Conservation (phyloP, 2,113 vertebrate species). For the Spilogale gracilis region DNA sequence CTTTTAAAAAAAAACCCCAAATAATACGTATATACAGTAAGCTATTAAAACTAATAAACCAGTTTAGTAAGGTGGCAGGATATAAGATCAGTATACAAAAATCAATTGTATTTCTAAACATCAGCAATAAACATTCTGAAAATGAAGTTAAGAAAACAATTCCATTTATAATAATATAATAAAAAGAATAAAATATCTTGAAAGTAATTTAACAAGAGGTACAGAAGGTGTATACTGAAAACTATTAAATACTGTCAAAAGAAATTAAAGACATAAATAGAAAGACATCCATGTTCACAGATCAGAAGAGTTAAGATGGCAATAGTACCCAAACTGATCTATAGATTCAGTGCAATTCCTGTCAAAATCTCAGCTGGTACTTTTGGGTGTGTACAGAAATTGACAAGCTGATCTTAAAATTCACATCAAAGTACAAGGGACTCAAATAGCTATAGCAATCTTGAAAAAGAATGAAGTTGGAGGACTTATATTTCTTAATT, state of each 20-base stretch:
- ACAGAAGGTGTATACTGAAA: neutral
- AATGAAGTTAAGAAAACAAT: slow-evolving; percentile 27
- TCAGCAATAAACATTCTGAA: neutral
- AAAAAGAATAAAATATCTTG: slow-evolving; percentile 33
- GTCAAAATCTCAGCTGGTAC: neutral
- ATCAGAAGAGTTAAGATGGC: neutral
- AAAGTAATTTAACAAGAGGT: slow-evolving; percentile 36
- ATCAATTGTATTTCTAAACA: neutral
- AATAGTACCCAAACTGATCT: neutral
- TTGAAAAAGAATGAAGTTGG: neutral
- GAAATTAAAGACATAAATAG: slow-evolving; percentile 31
- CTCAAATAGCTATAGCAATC: neutral
- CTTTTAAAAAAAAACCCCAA: neutral
- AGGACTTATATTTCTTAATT: neutral
- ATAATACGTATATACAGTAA: neutral
- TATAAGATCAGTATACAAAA: neutral
- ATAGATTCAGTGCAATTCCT: neutral
- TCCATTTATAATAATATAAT: neutral
- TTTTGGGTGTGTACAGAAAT: neutral
- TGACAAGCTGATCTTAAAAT: neutral
- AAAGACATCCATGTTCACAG: neutral
- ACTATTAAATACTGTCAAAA: neutral
- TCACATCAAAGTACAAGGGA: neutral
- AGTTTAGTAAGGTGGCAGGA: neutral
- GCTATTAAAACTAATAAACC: neutral